Conservation (phyloP, 2,888 invertebrate species). For the Drosophila sordidula region DNA sequence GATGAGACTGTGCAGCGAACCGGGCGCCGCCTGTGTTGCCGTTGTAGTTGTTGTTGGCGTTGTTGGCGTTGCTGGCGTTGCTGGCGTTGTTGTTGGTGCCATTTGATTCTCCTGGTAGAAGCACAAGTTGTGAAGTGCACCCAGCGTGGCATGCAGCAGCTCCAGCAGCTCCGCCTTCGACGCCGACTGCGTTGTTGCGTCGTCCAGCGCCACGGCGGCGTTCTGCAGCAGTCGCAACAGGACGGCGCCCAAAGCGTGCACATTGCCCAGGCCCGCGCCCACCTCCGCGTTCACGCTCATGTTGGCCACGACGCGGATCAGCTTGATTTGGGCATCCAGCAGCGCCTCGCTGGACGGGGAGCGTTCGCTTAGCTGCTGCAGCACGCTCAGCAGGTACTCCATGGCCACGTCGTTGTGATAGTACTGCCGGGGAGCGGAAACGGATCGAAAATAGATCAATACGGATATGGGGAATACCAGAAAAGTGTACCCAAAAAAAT, state of each 20-base stretch:
- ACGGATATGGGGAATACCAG: too few species aligned
- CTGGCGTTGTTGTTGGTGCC: slow-evolving; percentile 68
- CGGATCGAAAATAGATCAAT: background rate
- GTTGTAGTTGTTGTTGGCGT: background rate
- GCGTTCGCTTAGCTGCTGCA: slow-evolving; percentile 86
- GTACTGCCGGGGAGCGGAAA: slow-evolving; percentile 83
- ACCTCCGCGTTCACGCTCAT: slow-evolving; percentile 92
- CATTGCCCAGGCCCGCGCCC: slow-evolving; percentile 88
- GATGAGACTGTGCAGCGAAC: slow-evolving; percentile 81
- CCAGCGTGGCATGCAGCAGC: slow-evolving; percentile 91
- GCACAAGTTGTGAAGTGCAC: slow-evolving; percentile 93
- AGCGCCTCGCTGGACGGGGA: slow-evolving; percentile 79
- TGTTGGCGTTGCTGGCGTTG: slow-evolving; percentile 6
- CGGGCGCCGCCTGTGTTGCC: slow-evolving; percentile 47
- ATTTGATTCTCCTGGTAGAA: slow-evolving; percentile 88
- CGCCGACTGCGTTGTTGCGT: slow-evolving; percentile 11
- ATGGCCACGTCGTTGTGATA: slow-evolving; percentile 87
- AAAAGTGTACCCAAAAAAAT: too few species aligned
- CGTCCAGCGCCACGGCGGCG: slow-evolving; percentile 41
- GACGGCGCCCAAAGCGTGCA: slow-evolving; percentile 85
- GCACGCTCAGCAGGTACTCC: slow-evolving; percentile 86
- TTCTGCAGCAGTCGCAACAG: slow-evolving; percentile 78
- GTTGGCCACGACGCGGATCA: slow-evolving; percentile 92
- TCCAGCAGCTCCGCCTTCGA: slow-evolving; percentile 88
- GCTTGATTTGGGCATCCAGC: slow-evolving; percentile 85